These are phyloP conservation scores for Myripristis jacobus DNA, from an alignment of 2,797 vertebrate genomes.

Conservation along the genomic window DNA sequence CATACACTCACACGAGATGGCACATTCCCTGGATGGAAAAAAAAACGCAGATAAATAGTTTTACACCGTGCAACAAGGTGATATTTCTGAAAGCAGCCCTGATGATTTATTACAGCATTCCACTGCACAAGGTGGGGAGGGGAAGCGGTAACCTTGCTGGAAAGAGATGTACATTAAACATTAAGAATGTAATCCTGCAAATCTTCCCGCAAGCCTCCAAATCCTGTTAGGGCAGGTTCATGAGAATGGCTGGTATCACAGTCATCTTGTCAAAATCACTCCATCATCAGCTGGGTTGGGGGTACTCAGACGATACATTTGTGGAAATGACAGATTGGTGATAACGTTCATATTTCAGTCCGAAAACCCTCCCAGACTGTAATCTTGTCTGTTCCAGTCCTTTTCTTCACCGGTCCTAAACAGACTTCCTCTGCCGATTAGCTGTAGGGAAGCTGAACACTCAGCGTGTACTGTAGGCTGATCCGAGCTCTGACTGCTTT, in stretches of 20 bases:
- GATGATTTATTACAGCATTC: slow-evolving; percentile 2
- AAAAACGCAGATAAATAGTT: slow-evolving; percentile 5
- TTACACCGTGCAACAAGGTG: not conserved
- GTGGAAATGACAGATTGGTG: slow-evolving; percentile 60
- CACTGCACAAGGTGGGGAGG: not conserved
- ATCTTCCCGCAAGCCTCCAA: slow-evolving; percentile 9
- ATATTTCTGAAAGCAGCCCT: slow-evolving; percentile 4
- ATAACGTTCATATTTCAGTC: slow-evolving; percentile 61
- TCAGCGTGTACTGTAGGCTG: slow-evolving; percentile 44
- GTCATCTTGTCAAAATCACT: slow-evolving; percentile 29
- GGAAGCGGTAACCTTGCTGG: not conserved
- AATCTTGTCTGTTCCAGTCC: slow-evolving; percentile 58
- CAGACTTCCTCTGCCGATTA: slow-evolving; percentile 55
- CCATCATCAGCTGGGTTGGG: slow-evolving; percentile 17
- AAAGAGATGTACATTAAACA: slow-evolving; percentile 3
- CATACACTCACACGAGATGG: slow-evolving; percentile 13
- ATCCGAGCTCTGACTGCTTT: slow-evolving; percentile 55
- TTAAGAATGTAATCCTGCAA: slow-evolving; percentile 8
- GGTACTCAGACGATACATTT: slow-evolving; percentile 30
- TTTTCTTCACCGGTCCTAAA: slow-evolving; percentile 40
- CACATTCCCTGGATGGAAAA: slow-evolving; percentile 17
- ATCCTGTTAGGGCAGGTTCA: slow-evolving; percentile 31
- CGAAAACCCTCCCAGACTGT: slow-evolving; percentile 46
- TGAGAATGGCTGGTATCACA: slow-evolving; percentile 19
- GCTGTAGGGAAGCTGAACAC: slow-evolving; percentile 58